Conservation (phyloP, 1,140 invertebrate genomes). For the Augochlora pura region DNA sequence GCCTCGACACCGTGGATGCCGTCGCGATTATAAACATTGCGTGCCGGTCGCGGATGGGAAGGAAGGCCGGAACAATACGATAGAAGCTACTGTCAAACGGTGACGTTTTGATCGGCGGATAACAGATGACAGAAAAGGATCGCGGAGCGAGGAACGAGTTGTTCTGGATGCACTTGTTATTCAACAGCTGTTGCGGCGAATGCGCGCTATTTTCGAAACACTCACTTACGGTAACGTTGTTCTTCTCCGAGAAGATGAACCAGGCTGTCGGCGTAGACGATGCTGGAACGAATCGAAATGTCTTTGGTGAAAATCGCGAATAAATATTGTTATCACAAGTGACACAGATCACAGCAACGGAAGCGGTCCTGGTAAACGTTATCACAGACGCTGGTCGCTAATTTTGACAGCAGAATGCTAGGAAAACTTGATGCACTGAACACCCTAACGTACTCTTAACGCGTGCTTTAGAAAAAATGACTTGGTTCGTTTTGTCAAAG, state of each 20-base stretch:
- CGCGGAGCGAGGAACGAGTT: not conserved
- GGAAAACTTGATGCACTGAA: not conserved
- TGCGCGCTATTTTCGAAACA: not conserved
- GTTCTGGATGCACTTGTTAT: not conserved
- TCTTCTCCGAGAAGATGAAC: too few relatives aligned
- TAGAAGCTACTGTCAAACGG: not conserved
- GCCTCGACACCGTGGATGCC: too few relatives aligned
- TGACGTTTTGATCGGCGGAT: not conserved
- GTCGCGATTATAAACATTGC: not conserved
- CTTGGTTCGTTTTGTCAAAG: not conserved
- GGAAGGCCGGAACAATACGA: not conserved
- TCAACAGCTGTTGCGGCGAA: not conserved
- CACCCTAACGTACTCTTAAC: not conserved
- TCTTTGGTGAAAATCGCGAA: not conserved
- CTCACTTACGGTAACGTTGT: constrained; percentile 1
- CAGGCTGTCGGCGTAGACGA: not conserved
- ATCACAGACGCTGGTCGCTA: not conserved
- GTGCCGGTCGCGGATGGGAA: not conserved
- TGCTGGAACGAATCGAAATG: not conserved
- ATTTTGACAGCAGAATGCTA: too few relatives aligned
- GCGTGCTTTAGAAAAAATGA: not conserved
- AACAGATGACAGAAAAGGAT: not conserved
- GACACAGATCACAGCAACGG: constrained; percentile 33
- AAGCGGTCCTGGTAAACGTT: not conserved
- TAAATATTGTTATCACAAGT: constrained; percentile 33